These are phyloP conservation scores for Sander vitreus DNA, from an alignment of 2,113 vertebrate species.

Conservation along the genomic window DNA sequence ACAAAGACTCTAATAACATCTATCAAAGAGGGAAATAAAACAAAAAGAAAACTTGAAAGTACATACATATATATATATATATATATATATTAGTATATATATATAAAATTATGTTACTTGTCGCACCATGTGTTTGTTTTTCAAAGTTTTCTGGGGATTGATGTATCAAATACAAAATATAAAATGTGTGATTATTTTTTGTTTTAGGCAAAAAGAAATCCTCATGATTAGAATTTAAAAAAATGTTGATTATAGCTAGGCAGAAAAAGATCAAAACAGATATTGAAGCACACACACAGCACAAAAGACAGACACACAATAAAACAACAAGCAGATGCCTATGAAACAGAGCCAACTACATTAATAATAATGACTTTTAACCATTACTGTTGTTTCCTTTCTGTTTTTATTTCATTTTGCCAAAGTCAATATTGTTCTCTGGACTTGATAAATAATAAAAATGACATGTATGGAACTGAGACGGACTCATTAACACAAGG, in stretches of 20 bases:
- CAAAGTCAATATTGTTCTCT: conserved; percentile 83
- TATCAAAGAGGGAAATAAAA: conserved; percentile 27
- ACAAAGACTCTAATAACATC: conserved; percentile 47
- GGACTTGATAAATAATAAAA: conserved; percentile 82
- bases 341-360: conserved; percentile 59
- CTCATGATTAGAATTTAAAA: conserved; percentile 40
- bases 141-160: conserved; percentile 68
- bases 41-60: conserved; percentile 59
- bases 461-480: conserved; percentile 68
- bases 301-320: conserved; percentile 27
- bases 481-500: conserved; percentile 44
- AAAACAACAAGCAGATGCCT: conserved; percentile 53
- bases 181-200: conserved; percentile 59
- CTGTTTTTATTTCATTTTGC: conserved; percentile 75
- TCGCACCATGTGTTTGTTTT: conserved; percentile 79
- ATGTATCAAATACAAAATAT: conserved; percentile 60
- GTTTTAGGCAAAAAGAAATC: conserved; percentile 48
- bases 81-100: conserved; percentile 43
- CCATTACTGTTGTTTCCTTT: conserved; percentile 72
- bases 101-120: conserved; percentile 77
- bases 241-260: conserved; percentile 31
- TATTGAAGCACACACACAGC: conserved; percentile 40
- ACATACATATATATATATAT: conserved; percentile 65
- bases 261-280: conserved; percentile 38
- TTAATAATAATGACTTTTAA: conserved; percentile 54